A percentile compares a stretch with the other conserved stretches of the same genome.
Evolutionary conservation across 2,888 invertebrate genomes (phyloP).

Genomic region (Spodoptera picta): DNA sequence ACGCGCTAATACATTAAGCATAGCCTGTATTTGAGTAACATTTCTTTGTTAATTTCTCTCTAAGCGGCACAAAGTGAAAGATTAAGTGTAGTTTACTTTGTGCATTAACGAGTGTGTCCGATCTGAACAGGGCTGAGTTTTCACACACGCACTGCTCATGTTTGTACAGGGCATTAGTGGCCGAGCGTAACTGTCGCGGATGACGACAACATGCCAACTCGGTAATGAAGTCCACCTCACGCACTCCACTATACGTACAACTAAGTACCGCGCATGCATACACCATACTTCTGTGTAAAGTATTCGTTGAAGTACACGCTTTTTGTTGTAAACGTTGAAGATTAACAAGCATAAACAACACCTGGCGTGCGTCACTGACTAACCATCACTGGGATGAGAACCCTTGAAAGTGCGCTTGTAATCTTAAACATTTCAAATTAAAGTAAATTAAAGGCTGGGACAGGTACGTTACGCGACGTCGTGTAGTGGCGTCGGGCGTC

Average conservation of each 20-base stretch:
- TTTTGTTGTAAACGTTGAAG: slow-evolving; percentile 62
- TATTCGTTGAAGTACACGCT: slow-evolving; percentile 58
- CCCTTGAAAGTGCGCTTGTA: slow-evolving; percentile 66
- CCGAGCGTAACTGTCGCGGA: slow-evolving; percentile 77
- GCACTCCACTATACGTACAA: slow-evolving; percentile 32
- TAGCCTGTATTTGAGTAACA: slow-evolving; percentile 73
- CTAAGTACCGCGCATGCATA: slow-evolving; percentile 44
- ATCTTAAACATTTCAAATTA: slow-evolving; percentile 76
- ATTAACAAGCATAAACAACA: slow-evolving; percentile 65
- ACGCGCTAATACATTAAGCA: slow-evolving; percentile 72
- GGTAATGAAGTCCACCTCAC: slow-evolving; percentile 50
- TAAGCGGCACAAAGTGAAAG: slow-evolving; percentile 84
- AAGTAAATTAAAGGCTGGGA: slow-evolving; percentile 83
- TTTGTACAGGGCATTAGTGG: slow-evolving; percentile 77
- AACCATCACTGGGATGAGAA: slow-evolving; percentile 69
- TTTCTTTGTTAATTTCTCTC: slow-evolving; percentile 82
- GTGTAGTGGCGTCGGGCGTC: slow-evolving; percentile 68
- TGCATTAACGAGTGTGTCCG: slow-evolving; percentile 76
- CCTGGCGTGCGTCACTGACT: slow-evolving; percentile 64
- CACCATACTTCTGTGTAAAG: slow-evolving; percentile 20
- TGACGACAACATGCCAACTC: slow-evolving; percentile 52
- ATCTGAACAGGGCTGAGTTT: slow-evolving; percentile 80
- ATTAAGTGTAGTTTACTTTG: slow-evolving; percentile 80
- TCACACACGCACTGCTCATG: slow-evolving; percentile 78
- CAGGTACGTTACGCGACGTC: slow-evolving; percentile 81